Conservation (phyloP, 2,888 invertebrate species). For the Acronicta leporina region DNA sequence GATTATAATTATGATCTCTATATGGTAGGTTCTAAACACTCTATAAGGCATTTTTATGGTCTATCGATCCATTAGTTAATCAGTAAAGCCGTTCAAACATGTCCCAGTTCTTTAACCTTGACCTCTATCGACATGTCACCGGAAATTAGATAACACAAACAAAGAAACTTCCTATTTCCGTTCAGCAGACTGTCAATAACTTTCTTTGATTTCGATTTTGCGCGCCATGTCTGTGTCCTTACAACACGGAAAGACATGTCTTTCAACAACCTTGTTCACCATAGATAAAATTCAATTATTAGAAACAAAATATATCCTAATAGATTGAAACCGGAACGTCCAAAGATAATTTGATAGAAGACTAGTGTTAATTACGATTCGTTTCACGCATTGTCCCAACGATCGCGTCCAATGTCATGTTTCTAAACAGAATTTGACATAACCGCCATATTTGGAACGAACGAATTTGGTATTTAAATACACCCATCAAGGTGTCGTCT, state of each 20-base stretch:
- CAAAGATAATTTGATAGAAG: constrained; percentile 52
- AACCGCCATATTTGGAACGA: constrained; percentile 48
- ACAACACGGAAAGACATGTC: constrained; percentile 52
- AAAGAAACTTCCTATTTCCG: constrained; percentile 80
- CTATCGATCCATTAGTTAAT: not conserved
- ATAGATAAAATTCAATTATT: constrained; percentile 47
- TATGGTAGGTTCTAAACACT: too few species aligned
- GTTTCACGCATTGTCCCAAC: constrained; percentile 74
- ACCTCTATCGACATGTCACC: constrained; percentile 69
- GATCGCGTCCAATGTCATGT: constrained; percentile 78
- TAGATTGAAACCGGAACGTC: constrained; percentile 49
- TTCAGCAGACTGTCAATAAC: constrained; percentile 71
- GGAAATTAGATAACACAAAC: constrained; percentile 68
- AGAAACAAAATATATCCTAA: constrained; percentile 55
- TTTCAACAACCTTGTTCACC: constrained; percentile 42
- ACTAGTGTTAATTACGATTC: constrained; percentile 71
- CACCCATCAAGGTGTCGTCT: constrained; percentile 48
- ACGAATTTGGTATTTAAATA: constrained; percentile 60
- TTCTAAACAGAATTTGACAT: constrained; percentile 69
- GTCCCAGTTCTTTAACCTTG: constrained; percentile 63
- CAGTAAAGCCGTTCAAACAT: constrained; percentile 4
- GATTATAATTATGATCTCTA: too few species aligned
- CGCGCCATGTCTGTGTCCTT: constrained; percentile 52
- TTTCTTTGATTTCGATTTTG: constrained; percentile 67
- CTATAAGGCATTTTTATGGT: too few species aligned